phyloP scores from a whole-genome alignment of 37 sponge, comb jelly and placozoan species.

The Tethya wilhelma region DNA sequence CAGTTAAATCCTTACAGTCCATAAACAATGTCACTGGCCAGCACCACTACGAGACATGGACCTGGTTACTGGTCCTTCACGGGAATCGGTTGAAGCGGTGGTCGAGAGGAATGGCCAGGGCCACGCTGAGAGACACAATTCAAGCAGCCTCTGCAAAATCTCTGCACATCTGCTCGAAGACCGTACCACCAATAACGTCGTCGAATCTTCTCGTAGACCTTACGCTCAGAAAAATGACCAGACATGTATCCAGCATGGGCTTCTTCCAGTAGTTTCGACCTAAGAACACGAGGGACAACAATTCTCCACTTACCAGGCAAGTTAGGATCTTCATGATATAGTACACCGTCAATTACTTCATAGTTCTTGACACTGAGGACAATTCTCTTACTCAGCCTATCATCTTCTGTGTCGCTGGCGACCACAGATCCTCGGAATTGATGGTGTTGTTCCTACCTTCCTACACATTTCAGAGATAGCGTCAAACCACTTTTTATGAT shows the following conservation, averaged over 20 bases:
- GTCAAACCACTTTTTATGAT: too few relatives aligned
- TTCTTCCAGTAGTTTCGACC: neutral
- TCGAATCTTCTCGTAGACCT: conserved; percentile 21
- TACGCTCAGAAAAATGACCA: conserved; percentile 42
- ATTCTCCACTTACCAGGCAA: conserved; percentile 13
- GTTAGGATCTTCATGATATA: neutral
- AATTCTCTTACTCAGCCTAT: neutral
- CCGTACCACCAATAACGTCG: conserved; percentile 25
- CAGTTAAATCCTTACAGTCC: too few relatives aligned
- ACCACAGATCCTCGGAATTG: too few relatives aligned
- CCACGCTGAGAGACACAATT: conserved; percentile 35
- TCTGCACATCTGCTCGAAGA: conserved; percentile 21
- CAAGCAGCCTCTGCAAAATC: conserved; percentile 35
- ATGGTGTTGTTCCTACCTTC: too few relatives aligned
- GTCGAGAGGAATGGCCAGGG: neutral
- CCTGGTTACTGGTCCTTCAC: neutral
- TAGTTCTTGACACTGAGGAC: conserved; percentile 11
- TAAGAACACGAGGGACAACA: too few relatives aligned
- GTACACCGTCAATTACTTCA: neutral
- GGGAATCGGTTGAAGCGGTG: conserved; percentile 47
- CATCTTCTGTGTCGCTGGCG: too few relatives aligned
- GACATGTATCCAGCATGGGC: conserved; percentile 39
- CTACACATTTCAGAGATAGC: too few relatives aligned
- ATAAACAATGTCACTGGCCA: neutral
- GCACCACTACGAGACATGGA: neutral